These are phyloP conservation scores for Pluvianellus socialis DNA, from an alignment of 2,113 vertebrate species.

Conservation along the genomic window DNA sequence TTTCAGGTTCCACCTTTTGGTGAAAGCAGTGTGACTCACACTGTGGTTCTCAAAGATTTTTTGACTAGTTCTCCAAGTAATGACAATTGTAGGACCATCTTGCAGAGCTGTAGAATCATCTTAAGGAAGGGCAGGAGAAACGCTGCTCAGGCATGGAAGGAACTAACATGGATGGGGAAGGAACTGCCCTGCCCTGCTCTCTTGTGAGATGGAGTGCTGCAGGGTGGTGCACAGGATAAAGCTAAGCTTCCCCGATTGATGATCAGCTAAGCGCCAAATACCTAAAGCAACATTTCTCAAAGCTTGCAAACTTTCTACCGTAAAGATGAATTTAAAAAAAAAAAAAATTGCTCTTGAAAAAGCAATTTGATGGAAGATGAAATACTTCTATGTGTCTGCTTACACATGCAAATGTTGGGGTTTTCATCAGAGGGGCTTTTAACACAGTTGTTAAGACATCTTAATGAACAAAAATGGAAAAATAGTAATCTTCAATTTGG, in stretches of 20 bases:
- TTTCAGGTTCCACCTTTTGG: not conserved
- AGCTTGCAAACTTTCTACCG: not conserved
- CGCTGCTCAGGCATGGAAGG: not conserved
- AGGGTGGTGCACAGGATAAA: not conserved
- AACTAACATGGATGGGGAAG: rapidly evolving
- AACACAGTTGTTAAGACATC: not conserved
- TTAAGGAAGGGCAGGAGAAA: not conserved
- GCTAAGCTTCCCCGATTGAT: not conserved
- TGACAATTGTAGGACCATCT: not conserved
- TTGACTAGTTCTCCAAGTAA: not conserved
- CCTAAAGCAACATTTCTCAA: not conserved
- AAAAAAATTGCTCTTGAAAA: not conserved
- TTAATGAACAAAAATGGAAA: not conserved
- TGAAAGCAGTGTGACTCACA: not conserved
- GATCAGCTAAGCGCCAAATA: not conserved
- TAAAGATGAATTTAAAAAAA: not conserved
- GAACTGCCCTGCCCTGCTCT: not conserved
- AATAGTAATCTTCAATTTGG: not conserved
- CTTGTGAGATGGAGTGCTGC: rapidly evolving
- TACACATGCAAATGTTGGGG: not conserved
- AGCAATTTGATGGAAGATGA: not conserved
- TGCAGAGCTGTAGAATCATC: not conserved
- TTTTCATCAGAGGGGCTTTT: not conserved
- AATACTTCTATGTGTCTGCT: not conserved
- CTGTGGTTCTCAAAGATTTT: not conserved